Base-by-base conservation (phyloP, 2,797 vertebrate species). In the Mus minutoides region DNA sequence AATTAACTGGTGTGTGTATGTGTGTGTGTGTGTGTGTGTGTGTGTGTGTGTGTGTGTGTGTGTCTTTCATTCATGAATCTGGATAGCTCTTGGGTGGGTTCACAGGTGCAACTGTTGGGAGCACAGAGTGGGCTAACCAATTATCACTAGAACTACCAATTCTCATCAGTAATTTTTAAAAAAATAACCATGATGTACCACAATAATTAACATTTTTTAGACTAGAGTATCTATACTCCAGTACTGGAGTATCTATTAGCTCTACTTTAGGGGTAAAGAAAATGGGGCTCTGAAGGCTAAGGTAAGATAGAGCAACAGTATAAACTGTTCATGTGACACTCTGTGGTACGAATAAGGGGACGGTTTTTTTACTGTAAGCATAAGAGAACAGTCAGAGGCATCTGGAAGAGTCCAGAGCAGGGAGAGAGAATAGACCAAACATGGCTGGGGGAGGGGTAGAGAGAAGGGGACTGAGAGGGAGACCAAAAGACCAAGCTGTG, bases 221-320 rank as follows among this genome's bases (percentile, higher is more conserved):
- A 86, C 19, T 67, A 0, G 0, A 64, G 54, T 46, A n/a, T 31
- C 40, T 64, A 69, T 37, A n/a, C n/a, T n/a, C n/a, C n/a, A n/a
- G n/a, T 62, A 86, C 19, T 67, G 0, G 0, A 64, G 54, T 46
- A n/a, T 31, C 40, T 64, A 69, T 37, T 52, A 86, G 79, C 34
- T 90, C 91, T 7, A 34, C 94, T 97, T 96, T 96, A 92, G 76
- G 97, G 67, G 69, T 83, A 62, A 90, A 29, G 82, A 89, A 64
- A 92, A 9, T 7, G 91, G 89, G 5, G 3, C 85, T 97, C 92
- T 88, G 88, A 79, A 62, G 76, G 78, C 56, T 37, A 71, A 71
- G 29, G 49, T 34, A 96, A 75, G 43, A 49, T 46, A 94, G 77
- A 97, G 56, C 29, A 43, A 12, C 16, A 46, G 58, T 13, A 21